These are phyloP conservation scores for Stichopus chloronotus DNA, from an alignment of 35 echinoderm and acorn worm genomes.

Conservation along the genomic window DNA sequence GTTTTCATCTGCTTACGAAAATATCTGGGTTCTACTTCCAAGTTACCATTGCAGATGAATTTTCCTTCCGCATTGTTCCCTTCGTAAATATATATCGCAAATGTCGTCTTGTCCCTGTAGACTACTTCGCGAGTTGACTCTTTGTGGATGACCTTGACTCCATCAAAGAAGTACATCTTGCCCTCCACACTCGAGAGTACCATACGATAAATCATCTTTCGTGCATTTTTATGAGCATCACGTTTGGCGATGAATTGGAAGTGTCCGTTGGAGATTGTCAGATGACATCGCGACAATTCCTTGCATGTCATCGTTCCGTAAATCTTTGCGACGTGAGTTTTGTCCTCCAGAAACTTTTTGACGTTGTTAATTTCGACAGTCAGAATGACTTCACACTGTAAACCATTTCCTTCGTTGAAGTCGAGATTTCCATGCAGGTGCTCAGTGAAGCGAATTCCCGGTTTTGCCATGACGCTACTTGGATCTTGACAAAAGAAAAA, in stretches of 20 bases:
- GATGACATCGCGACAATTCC: conserved; percentile 44
- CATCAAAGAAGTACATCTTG: conserved; percentile 64
- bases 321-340: conserved; percentile 55
- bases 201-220: conserved; percentile 76
- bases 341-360: conserved; percentile 65
- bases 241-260: conserved; percentile 69
- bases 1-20: conserved; percentile 65
- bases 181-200: conserved; percentile 60
- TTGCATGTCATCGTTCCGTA: conserved; percentile 72
- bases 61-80: conserved; percentile 2
- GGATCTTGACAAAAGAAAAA: conserved; percentile 36
- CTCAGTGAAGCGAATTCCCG: conserved; percentile 78
- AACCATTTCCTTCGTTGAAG: conserved; percentile 24
- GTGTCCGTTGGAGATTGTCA: conserved; percentile 71
- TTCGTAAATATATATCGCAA: conserved; percentile 52
- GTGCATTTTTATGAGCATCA: conserved; percentile 56
- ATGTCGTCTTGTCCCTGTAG: conserved; percentile 56
- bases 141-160: conserved; percentile 73
- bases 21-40: conserved; percentile 56
- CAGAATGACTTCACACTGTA: conserved; percentile 46
- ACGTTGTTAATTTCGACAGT: conserved; percentile 78
- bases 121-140: conserved; percentile 55
- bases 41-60: conserved; percentile 57
- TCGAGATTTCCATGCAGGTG: conserved; percentile 64
- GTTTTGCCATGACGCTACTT: conserved; percentile 63